Conservation (phyloP, 2,797 vertebrate genomes). For the Peromyscus aztecus region DNA sequence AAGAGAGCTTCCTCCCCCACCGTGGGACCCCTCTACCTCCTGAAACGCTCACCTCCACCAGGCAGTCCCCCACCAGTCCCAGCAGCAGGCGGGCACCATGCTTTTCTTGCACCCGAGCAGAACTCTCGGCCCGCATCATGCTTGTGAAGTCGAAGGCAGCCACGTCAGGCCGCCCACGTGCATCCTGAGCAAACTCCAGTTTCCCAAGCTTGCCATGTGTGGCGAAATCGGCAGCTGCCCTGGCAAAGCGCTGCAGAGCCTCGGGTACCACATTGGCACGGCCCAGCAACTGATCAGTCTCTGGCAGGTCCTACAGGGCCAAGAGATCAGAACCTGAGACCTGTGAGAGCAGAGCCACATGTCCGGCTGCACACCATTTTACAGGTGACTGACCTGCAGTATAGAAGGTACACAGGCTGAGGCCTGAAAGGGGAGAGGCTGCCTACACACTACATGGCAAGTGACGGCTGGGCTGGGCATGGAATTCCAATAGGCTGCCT, state of each 20-base stretch:
- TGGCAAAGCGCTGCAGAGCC: constrained; percentile 92
- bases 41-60: constrained; percentile 93
- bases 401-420: not conserved
- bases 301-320: constrained; percentile 89
- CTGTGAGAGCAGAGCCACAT: not conserved
- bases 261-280: constrained; percentile 90
- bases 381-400: not conserved
- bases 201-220: constrained; percentile 91
- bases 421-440: not conserved
- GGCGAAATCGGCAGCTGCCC: constrained; percentile 93
- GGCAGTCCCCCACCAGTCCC: constrained; percentile 95
- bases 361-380: not conserved
- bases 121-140: constrained; percentile 96
- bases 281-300: constrained; percentile 92
- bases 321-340: constrained; percentile 31
- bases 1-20: not conserved
- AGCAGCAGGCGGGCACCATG: constrained; percentile 91
- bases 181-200: constrained; percentile 92
- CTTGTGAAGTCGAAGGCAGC: constrained; percentile 98
- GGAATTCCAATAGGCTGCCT: not conserved
- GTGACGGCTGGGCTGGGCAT: not conserved
- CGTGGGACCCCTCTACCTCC: not conserved
- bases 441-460: not conserved
- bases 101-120: constrained; percentile 93
- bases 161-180: constrained; percentile 89